Percentiles rank a stretch among this genome's conserved stretches.
phyloP scores from a whole-genome alignment of 2,113 vertebrate genomes.

The Heptranchias perlo region DNA sequence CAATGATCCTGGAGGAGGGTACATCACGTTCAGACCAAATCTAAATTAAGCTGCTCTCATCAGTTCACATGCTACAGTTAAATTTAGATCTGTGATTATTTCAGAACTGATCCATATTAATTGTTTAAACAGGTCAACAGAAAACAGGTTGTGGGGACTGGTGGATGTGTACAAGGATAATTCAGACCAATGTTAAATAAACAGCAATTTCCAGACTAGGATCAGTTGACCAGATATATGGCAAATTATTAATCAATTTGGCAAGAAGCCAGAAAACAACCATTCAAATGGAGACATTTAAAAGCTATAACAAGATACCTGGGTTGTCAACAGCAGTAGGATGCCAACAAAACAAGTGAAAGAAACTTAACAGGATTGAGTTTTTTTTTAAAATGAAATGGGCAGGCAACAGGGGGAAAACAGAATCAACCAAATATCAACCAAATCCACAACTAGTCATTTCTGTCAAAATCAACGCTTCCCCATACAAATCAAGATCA shows the following conservation, averaged over 20 bases:
- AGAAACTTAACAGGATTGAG: background rate
- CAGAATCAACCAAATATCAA: no score
- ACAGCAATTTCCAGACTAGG: background rate
- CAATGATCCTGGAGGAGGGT: background rate
- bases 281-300: background rate
- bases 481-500: background rate
- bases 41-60: conserved; percentile 10
- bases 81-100: conserved; percentile 21
- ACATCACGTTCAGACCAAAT: background rate
- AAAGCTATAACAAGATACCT: background rate
- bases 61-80: conserved; percentile 2
- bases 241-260: background rate
- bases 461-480: background rate
- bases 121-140: background rate
- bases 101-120: background rate
- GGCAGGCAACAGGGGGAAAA: background rate
- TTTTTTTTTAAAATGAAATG: background rate
- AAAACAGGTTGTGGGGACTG: background rate
- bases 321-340: background rate
- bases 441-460: background rate
- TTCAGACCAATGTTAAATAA: conserved; percentile 15
- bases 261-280: conserved; percentile 14
- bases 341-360: background rate
- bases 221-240: conserved; percentile 26
- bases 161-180: background rate